A percentile compares a stretch with the other conserved stretches of the same genome.
phyloP scores from a whole-genome alignment of 1,140 invertebrate species.

The Drosophila saltans region DNA sequence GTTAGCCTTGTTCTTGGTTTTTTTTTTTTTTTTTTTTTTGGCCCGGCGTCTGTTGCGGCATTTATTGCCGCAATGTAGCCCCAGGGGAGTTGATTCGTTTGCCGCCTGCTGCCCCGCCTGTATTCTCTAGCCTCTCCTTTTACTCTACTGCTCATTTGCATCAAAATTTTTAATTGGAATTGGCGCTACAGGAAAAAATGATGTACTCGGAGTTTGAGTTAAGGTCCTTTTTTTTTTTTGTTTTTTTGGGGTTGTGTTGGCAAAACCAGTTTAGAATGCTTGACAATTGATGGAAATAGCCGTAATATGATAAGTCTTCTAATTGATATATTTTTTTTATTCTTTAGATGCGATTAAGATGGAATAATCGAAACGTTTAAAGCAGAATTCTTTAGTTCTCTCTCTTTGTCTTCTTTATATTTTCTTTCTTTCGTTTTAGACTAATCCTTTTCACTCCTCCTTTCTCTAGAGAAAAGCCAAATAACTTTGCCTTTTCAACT shows the following conservation, averaged over 20 bases:
- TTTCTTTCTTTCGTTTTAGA: not conserved
- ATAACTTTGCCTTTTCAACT: not conserved
- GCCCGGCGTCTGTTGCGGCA: conserved; percentile 64
- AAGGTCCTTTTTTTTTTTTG: not conserved
- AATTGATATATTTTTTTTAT: conserved; percentile 8
- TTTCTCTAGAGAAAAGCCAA: not conserved
- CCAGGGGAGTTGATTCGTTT: conserved; percentile 56
- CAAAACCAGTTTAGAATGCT: not conserved
- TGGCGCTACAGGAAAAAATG: conserved; percentile 30
- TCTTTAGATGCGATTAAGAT: no score
- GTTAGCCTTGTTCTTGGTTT: conserved; percentile 35
- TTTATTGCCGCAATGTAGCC: conserved; percentile 72
- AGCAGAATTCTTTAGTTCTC: not conserved
- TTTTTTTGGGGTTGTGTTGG: no score
- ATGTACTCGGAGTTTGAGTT: not conserved
- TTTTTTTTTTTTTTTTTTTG: conserved; percentile 22
- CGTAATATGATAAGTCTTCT: conserved; percentile 27
- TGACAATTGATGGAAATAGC: conserved; percentile 22
- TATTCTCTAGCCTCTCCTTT: conserved; percentile 16
- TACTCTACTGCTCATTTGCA: conserved; percentile 66
- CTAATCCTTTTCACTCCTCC: not conserved
- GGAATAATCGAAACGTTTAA: not conserved
- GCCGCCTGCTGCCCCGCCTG: conserved; percentile 22
- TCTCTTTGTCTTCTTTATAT: not conserved
- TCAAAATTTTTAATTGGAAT: conserved; percentile 80